A percentile compares a stretch with the other conserved stretches of the same genome.
Conservation (phyloP, 2,797 vertebrate genomes). For the Labeo calbasu region DNA sequence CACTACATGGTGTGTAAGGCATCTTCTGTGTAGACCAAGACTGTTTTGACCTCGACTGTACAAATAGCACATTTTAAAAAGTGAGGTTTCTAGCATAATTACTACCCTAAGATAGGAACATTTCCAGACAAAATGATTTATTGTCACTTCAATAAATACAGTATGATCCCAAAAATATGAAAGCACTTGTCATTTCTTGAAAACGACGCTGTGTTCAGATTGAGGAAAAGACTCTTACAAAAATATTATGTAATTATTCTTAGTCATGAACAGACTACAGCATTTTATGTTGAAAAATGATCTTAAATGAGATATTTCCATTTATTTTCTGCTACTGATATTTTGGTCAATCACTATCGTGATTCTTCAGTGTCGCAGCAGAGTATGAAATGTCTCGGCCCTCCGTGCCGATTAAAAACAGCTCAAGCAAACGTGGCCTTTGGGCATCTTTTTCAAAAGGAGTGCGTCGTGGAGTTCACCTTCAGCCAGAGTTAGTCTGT, state of each 20-base stretch:
- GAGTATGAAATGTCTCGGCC: constrained; percentile 9
- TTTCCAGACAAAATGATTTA: neutral
- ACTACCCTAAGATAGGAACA: neutral
- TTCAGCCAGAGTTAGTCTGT: constrained; percentile 23
- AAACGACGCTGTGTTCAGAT: neutral
- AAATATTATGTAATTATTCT: neutral
- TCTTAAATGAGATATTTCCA: neutral
- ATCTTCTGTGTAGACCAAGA: constrained; percentile 28
- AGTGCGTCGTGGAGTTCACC: constrained; percentile 24
- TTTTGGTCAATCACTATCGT: neutral
- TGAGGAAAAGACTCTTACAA: neutral
- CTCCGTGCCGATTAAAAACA: constrained; percentile 5
- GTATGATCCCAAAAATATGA: constrained; percentile 34
- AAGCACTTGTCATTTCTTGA: constrained; percentile 13
- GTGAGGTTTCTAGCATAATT: constrained; percentile 22
- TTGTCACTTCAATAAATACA: constrained; percentile 32
- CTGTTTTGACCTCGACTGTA: constrained; percentile 34
- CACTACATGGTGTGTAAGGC: neutral
- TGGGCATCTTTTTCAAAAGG: constrained; percentile 24
- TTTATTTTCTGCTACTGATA: neutral
- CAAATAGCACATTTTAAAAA: neutral
- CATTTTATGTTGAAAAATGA: neutral
- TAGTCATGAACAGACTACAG: neutral
- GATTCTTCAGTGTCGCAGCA: neutral
- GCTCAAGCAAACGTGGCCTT: constrained; percentile 33